Conservation (phyloP, 2,888 invertebrate genomes). For the Megalurothrips usitatus region DNA sequence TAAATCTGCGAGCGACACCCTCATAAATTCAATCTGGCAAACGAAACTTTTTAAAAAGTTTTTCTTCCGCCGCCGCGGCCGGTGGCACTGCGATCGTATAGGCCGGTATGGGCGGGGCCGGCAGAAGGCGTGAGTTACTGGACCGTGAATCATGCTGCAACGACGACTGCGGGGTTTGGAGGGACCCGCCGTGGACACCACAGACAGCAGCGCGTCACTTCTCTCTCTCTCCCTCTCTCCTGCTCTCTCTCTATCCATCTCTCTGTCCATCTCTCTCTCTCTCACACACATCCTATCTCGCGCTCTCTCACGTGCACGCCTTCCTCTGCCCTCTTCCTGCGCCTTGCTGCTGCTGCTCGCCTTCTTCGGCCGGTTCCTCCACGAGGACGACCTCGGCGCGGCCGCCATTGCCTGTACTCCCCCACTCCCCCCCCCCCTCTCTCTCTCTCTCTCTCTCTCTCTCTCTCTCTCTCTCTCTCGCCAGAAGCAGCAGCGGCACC, state of each 20-base stretch:
- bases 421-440: neutral
- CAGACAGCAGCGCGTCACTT: too few relatives aligned
- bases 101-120: too few relatives aligned
- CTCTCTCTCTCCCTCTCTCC: neutral
- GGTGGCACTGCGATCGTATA: too few relatives aligned
- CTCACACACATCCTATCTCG: neutral
- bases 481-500: too few relatives aligned
- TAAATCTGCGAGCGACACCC: neutral
- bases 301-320: neutral
- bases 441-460: neutral
- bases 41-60: neutral
- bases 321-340: neutral
- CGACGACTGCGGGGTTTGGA: too few relatives aligned
- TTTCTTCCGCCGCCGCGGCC: neutral
- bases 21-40: slow-evolving; percentile 11
- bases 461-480: neutral
- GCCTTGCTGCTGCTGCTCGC: neutral
- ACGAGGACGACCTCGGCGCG: too few relatives aligned
- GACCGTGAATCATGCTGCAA: too few relatives aligned
- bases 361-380: neutral
- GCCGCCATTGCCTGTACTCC: neutral
- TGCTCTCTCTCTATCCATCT: too few relatives aligned
- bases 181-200: too few relatives aligned
- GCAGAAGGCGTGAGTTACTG: too few relatives aligned
- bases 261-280: neutral